Evolutionary conservation across 2,888 invertebrate genomes (phyloP).

Genomic region (Leptopilina myrica): DNA sequence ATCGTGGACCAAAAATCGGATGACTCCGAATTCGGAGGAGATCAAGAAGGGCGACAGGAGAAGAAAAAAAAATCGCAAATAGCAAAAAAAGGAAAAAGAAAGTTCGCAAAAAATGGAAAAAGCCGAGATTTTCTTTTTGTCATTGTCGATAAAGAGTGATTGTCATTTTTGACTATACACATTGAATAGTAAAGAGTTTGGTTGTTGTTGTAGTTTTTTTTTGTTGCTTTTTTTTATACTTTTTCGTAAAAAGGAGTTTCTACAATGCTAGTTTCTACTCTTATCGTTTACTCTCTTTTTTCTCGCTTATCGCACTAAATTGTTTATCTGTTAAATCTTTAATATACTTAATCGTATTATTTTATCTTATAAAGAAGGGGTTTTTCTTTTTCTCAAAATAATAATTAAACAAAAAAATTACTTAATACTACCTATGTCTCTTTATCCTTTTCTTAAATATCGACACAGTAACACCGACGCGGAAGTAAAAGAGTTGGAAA

Average conservation of each 20-base stretch:
- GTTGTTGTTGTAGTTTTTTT: neutral
- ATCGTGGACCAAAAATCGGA: neutral
- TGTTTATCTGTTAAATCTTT: conserved; percentile 14
- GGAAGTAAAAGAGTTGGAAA: conserved; percentile 18
- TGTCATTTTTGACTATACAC: conserved; percentile 74
- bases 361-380: conserved; percentile 19
- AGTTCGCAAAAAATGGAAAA: conserved; percentile 47
- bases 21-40: conserved; percentile 40
- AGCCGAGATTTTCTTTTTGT: conserved; percentile 62
- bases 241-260: conserved; percentile 64
- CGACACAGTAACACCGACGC: conserved; percentile 44
- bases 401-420: conserved; percentile 27
- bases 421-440: conserved; percentile 35
- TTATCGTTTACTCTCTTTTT: conserved; percentile 57
- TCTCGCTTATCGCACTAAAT: conserved; percentile 44
- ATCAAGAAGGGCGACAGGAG: conserved; percentile 60
- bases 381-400: conserved; percentile 28
- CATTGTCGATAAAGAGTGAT: conserved; percentile 73
- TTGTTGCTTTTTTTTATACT: no score
- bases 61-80: conserved; percentile 54
- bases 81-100: conserved; percentile 45
- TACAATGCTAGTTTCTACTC: conserved; percentile 63
- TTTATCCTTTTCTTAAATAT: conserved; percentile 42
- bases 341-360: conserved; percentile 7
- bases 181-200: conserved; percentile 58